A percentile compares a stretch with the other conserved stretches of the same genome.
phyloP scores from a whole-genome alignment of 1,140 invertebrate genomes.

The Helicoverpa zea region DNA sequence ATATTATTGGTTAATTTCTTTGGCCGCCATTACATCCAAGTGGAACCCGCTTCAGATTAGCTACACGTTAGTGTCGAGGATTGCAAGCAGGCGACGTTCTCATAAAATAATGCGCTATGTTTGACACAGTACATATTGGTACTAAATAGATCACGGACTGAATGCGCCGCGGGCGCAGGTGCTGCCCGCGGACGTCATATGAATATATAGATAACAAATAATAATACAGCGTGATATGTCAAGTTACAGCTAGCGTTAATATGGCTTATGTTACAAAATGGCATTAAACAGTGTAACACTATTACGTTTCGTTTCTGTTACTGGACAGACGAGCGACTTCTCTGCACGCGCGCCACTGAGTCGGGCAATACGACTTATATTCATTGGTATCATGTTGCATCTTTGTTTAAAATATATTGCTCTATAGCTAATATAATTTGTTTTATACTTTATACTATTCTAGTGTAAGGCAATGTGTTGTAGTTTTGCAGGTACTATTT shows the following conservation, averaged over 20 bases:
- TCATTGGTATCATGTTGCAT: neutral
- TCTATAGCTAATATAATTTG: slow-evolving; percentile 2
- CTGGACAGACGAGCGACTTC: slow-evolving; percentile 51
- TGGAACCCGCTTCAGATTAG: neutral
- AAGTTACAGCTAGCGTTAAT: slow-evolving; percentile 59
- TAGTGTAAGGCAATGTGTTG: neutral
- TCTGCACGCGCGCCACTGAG: slow-evolving; percentile 29
- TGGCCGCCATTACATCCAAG: neutral
- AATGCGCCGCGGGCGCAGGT: neutral
- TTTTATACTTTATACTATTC: neutral
- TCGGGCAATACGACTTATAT: slow-evolving; percentile 14
- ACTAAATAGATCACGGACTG: slow-evolving; percentile 31
- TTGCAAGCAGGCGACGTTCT: neutral
- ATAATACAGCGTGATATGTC: slow-evolving; percentile 66
- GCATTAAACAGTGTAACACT: slow-evolving; percentile 53
- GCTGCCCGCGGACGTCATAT: slow-evolving; percentile 30
- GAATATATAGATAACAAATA: slow-evolving; percentile 54
- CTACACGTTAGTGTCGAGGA: neutral
- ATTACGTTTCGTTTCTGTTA: slow-evolving; percentile 51
- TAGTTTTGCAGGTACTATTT: slow-evolving; percentile 2
- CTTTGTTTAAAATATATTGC: neutral
- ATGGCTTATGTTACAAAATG: slow-evolving; percentile 55
- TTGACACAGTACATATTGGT: slow-evolving; percentile 61
- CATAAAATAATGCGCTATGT: slow-evolving; percentile 59
- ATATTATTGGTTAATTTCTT: slow-evolving; percentile 20